Conservation (phyloP, 2,888 invertebrate genomes). For the Leptopilina syphax region DNA sequence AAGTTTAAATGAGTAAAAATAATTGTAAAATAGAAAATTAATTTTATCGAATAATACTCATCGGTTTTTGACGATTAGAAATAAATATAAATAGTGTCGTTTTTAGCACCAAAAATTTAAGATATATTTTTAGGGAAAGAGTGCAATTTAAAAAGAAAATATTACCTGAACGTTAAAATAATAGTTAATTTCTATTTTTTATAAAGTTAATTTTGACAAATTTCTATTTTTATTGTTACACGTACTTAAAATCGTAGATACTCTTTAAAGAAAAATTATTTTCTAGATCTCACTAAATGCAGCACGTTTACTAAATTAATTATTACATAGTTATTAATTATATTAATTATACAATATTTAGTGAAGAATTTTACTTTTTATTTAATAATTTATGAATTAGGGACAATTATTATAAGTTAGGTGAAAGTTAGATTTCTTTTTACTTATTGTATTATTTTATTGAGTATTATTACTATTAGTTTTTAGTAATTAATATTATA, state of each 20-base stretch:
- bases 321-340: not conserved
- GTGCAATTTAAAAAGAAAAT: not conserved
- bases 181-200: not conserved
- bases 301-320: not conserved
- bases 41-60: constrained; percentile 11
- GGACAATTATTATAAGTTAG: no score
- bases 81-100: no score
- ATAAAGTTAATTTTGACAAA: not conserved
- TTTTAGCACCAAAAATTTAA: constrained; percentile 3
- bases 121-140: constrained; percentile 4
- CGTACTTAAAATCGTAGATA: not conserved
- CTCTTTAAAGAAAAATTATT: not conserved
- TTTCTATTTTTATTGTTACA: constrained; percentile 6
- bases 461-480: no score
- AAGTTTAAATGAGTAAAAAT: not conserved
- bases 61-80: not conserved
- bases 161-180: not conserved
- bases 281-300: not conserved
- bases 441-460: no score
- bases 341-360: no score
- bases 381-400: no score
- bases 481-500: no score
- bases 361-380: no score
- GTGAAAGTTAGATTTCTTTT: no score
- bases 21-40: not conserved